Conservation (phyloP, 2,113 vertebrate species). For the Barnardius zonarius region DNA sequence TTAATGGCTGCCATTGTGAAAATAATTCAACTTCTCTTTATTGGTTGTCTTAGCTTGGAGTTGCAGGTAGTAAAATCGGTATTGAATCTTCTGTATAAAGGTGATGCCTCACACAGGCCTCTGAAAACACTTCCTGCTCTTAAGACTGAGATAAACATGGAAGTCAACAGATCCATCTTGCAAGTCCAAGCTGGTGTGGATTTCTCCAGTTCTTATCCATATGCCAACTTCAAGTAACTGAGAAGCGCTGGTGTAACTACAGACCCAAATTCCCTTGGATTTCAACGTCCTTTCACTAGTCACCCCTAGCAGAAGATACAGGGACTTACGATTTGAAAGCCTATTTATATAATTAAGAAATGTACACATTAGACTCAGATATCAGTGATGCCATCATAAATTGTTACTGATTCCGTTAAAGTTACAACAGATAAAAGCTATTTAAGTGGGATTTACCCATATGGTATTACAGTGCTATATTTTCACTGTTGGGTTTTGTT, state of each 20-base stretch:
- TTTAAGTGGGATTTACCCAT: background rate
- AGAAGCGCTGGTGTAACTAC: background rate
- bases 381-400: background rate
- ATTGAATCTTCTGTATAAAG: constrained; percentile 26
- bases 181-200: background rate
- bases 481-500: background rate
- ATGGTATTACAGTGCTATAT: background rate
- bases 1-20: background rate
- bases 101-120: constrained; percentile 27
- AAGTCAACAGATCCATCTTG: background rate
- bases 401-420: background rate
- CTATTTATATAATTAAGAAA: background rate
- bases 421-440: background rate
- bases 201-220: background rate
- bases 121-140: constrained; percentile 5
- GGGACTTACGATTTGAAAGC: background rate
- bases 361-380: background rate
- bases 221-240: background rate
- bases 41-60: background rate
- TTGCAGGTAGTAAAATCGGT: background rate
- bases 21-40: constrained; percentile 18
- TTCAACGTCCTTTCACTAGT: background rate
- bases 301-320: background rate
- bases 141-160: constrained; percentile 10
- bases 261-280: background rate